phyloP scores from a whole-genome alignment of 2,113 vertebrate genomes.

The Burhinus oedicnemus region DNA sequence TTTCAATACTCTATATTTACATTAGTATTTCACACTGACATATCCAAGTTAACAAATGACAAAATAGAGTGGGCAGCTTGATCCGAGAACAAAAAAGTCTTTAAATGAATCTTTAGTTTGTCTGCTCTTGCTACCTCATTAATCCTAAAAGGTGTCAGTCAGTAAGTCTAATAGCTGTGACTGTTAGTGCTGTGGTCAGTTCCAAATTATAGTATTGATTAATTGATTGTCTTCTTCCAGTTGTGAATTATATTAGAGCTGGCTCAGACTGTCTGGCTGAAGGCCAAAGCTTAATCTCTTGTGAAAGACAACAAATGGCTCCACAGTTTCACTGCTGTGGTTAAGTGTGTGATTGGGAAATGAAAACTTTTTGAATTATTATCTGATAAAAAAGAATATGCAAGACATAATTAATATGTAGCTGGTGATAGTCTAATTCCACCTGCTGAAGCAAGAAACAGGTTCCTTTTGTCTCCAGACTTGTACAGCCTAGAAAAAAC shows the following conservation, averaged over 20 bases:
- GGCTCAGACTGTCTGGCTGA: conserved; percentile 55
- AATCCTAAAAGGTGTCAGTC: conserved; percentile 76
- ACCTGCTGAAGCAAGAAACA: neutral
- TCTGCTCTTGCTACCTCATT: conserved; percentile 69
- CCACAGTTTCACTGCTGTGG: conserved; percentile 22
- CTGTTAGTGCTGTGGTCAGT: conserved; percentile 74
- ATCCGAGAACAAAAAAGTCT: conserved; percentile 41
- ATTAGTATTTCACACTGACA: conserved; percentile 33
- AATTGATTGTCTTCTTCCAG: conserved; percentile 79
- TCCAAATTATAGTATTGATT: conserved; percentile 83
- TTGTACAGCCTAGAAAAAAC: neutral
- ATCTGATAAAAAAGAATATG: conserved; percentile 12
- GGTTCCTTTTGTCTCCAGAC: neutral
- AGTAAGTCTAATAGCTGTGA: conserved; percentile 72
- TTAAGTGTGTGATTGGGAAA: conserved; percentile 36
- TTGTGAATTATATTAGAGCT: conserved; percentile 75
- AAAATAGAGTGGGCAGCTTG: conserved; percentile 35
- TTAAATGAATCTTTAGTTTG: conserved; percentile 68
- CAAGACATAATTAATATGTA: neutral
- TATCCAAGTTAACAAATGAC: conserved; percentile 33
- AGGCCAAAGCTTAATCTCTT: conserved; percentile 66
- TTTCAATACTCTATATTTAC: conserved; percentile 36
- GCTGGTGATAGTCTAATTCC: neutral
- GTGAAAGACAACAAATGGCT: conserved; percentile 46
- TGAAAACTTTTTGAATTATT: conserved; percentile 27